Evolutionary conservation across 2,113 vertebrate species (phyloP), one percentile per base, ranked within the genome.

Genomic region (Pseudorectes ferrugineus): DNA sequence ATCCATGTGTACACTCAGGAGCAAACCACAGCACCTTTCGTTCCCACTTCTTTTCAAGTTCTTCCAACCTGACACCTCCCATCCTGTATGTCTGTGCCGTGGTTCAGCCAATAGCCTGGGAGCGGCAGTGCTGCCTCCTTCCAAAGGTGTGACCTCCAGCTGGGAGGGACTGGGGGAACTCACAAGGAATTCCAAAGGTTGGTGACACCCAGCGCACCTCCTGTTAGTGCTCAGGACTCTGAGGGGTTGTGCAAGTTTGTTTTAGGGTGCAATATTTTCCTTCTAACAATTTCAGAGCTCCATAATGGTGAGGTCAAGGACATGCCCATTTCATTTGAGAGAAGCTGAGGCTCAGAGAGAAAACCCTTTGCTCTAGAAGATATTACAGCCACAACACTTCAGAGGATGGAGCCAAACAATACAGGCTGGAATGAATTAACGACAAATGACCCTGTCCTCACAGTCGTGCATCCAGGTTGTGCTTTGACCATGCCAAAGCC

Each of bases 141-240:
- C 17, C 57, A 35, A 5, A 76, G 51, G 8, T 1, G 11, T 1
- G 2, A 7, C 45, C 33, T 11, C 11, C 90, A 62, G 46, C 71
- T 75, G 66, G 1, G 13, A 2, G 28, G 26, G 42, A 6, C 65
- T 7, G 21, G 31, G 9, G 11, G 18, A 45, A 20, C 43, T 45
- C 43, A 20, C 8, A 14, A 10, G 3, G 0, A 55, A 33, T 12
- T 25, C 49, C n/a, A 13, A 10, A 24, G 48, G 45, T 5, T 59
- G 59, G 7, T 0, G n/a, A 42, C 0, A 0, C 75, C 54, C 59
- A 25, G 4, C 2, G 0, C 28, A 4, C 12, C n/a, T 72, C 35
- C 72, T 0, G 0, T n/a, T 2, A 5, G 45, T 1, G 1, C 15
- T 22, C 2, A 0, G 14, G 16, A 14, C 15, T 2, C 57, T 12